phyloP scores from a whole-genome alignment of 2,888 invertebrate species.

The Latheticus oryzae region DNA sequence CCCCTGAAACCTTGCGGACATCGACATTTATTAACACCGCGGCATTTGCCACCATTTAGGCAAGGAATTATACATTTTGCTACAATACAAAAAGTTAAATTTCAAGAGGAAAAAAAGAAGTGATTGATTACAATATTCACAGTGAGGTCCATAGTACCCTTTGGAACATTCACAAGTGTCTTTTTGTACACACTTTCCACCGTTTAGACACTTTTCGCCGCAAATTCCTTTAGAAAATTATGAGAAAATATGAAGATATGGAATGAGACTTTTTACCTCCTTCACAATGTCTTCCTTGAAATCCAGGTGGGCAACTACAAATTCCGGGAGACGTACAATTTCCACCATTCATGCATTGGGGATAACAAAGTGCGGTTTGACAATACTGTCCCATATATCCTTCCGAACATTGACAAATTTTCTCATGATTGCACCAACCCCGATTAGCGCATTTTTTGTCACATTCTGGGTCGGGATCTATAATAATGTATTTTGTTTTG shows the following conservation, averaged over 20 bases:
- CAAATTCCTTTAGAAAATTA: slow-evolving; percentile 80
- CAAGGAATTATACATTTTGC: slow-evolving; percentile 80
- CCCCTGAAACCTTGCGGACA: slow-evolving; percentile 88
- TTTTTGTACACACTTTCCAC: slow-evolving; percentile 94
- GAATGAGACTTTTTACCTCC: no score
- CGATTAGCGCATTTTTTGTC: slow-evolving; percentile 88
- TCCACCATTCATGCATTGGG: slow-evolving; percentile 93
- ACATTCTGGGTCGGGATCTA: slow-evolving; percentile 90
- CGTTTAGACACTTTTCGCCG: slow-evolving; percentile 89
- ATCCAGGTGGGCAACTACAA: slow-evolving; percentile 89
- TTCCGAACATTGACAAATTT: slow-evolving; percentile 88
- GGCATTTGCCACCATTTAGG: slow-evolving; percentile 89
- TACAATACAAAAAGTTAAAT: slow-evolving; percentile 51
- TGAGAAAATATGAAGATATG: no score
- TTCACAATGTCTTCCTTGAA: slow-evolving; percentile 91
- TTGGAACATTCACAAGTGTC: slow-evolving; percentile 93
- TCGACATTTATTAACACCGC: slow-evolving; percentile 89
- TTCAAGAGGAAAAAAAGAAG: no score
- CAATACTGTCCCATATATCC: slow-evolving; percentile 93
- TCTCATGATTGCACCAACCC: slow-evolving; percentile 85
- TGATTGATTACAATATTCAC: slow-evolving; percentile 95
- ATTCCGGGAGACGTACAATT: slow-evolving; percentile 91
- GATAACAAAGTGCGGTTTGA: slow-evolving; percentile 89
- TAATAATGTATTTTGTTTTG: no score
- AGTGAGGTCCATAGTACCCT: slow-evolving; percentile 89